Base-by-base conservation (phyloP, 2,888 invertebrate genomes). In the Drosophila phalerata region DNA sequence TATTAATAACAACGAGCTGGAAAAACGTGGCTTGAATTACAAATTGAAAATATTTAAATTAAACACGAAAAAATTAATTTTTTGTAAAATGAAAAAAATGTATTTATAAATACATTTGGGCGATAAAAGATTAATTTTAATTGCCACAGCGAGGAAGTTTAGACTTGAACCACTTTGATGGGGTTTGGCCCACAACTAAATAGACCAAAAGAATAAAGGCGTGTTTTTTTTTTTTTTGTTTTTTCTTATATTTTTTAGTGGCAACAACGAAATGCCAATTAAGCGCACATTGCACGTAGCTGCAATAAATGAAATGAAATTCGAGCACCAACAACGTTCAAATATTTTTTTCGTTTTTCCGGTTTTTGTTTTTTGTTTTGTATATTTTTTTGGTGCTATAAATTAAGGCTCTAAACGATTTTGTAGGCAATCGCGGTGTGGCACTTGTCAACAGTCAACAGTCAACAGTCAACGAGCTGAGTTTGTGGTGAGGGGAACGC, bases 391-490 rank as follows among this genome's bases (percentile, higher is more conserved):
- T 40, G 53, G 55, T 63, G 47, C 76, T 73, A 84, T 84, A 84
- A 84, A 89, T 89, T 84, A 84, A 89, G 68, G 63, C 73, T 64
- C 75, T 87, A 89, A 84, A 87, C 79, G 89, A 75, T 84, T 88
- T 70, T 25, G 58, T 56, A 53, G 38, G 76, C 60, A 75, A 77
- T 76, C 58, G 79, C 74, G 69, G 81, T 74, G 74, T 84, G 83
- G 85, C 84, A 84, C 84, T 89, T 89, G 84, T 84, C 84, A 89
- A 89, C 85, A 85, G 85, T 71, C 68, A 89, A 89, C 85, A 85
- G 85, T 71, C 68, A 89, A 89, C 85, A 85, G 85, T 71, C 68
- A 58, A 28, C 71, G 55, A 25, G 22, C 10, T 13, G 55, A 25
- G 28, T 17, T 13, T 47, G 9, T 15, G 40, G 13, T 17, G 22